Evolutionary conservation across 1,140 invertebrate species (phyloP).

Genomic region (Berghia stephanieae): DNA sequence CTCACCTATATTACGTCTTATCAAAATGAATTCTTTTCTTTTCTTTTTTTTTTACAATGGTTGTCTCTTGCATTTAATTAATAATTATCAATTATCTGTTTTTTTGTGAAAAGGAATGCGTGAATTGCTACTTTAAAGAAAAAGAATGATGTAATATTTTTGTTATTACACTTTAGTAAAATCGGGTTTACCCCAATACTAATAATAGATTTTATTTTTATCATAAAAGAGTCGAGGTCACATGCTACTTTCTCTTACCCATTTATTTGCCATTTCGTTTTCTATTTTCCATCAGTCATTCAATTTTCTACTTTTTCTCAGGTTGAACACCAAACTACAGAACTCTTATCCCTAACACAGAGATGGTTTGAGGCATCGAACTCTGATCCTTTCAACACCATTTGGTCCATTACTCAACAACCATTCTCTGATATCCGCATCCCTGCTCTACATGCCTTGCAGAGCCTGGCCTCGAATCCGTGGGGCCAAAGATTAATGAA

Average conservation of each 20-base stretch:
- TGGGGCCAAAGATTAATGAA: conserved; percentile 76
- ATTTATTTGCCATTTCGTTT: too few relatives aligned
- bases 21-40: too few relatives aligned
- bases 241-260: too few relatives aligned
- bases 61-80: neutral
- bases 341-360: conserved; percentile 69
- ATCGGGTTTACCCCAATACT: too few relatives aligned
- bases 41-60: neutral
- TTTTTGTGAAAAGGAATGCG: conserved; percentile 2
- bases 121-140: too few relatives aligned
- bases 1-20: too few relatives aligned
- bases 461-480: conserved; percentile 68
- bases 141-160: too few relatives aligned
- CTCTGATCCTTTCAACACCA: conserved; percentile 69
- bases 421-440: conserved; percentile 74
- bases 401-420: conserved; percentile 72
- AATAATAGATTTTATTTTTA: too few relatives aligned
- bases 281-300: neutral
- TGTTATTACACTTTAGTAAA: too few relatives aligned
- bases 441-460: conserved; percentile 70
- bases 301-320: conserved; percentile 34
- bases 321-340: conserved; percentile 62
- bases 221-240: too few relatives aligned
- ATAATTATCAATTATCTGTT: neutral
- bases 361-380: conserved; percentile 72